Conservation (phyloP, 2,797 vertebrate species). For the Tangara arthus region DNA sequence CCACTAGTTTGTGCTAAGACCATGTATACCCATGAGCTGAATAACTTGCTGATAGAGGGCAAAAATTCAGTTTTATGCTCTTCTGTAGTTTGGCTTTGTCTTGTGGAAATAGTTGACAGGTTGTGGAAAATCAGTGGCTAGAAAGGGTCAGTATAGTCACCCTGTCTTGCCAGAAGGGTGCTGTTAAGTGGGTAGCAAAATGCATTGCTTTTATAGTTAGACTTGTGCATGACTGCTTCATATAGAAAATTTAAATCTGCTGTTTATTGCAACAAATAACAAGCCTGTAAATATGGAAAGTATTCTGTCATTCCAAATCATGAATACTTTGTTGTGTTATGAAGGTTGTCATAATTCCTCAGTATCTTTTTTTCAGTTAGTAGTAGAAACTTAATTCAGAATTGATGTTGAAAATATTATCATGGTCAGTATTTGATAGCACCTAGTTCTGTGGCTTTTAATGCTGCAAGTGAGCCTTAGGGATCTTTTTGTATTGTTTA, state of each 20-base stretch:
- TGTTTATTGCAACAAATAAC: not conserved
- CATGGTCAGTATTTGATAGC: not conserved
- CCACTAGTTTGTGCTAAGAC: not conserved
- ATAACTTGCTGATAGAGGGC: not conserved
- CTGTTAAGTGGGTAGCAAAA: not conserved
- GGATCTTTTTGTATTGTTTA: not conserved
- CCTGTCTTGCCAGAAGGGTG: not conserved
- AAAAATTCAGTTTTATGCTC: not conserved
- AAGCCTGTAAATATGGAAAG: not conserved
- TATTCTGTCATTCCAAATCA: not conserved
- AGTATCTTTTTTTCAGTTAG: not conserved
- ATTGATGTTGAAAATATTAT: not conserved
- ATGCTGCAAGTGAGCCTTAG: not conserved
- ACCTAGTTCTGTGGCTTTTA: not conserved
- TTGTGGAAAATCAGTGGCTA: not conserved
- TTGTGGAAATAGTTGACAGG: not conserved
- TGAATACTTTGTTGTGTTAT: not conserved
- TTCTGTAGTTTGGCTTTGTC: not conserved
- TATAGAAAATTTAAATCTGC: not conserved
- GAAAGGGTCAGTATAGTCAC: not conserved
- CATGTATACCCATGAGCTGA: not conserved
- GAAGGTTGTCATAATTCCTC: not conserved
- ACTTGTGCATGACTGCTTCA: not conserved
- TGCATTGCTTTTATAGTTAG: not conserved
- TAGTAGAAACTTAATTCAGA: not conserved